Evolutionary conservation across 92 coral and sea anemone genomes (phyloP).

Genomic region (Actinernus sp.): DNA sequence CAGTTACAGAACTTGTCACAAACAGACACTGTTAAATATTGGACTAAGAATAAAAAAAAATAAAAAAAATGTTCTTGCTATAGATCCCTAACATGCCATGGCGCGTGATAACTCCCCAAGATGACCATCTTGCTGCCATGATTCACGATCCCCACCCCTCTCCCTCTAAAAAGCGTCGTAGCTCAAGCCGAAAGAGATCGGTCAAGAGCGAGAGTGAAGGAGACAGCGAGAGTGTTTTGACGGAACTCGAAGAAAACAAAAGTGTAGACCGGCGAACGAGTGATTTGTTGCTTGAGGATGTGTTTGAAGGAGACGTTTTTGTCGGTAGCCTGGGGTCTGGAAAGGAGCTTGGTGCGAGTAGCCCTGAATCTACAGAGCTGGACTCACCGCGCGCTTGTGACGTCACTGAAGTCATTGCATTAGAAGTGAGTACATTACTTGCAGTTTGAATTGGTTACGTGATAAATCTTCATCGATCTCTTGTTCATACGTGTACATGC

Average conservation of each 20-base stretch:
- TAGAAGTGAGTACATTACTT: too few species aligned
- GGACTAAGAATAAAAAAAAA: too few species aligned
- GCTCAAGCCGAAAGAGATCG: constrained; percentile 62
- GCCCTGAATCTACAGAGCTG: too few species aligned
- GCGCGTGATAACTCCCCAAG: constrained; percentile 84
- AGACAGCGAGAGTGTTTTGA: constrained; percentile 1
- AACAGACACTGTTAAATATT: neutral
- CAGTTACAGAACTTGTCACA: neutral
- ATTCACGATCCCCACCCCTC: constrained; percentile 47
- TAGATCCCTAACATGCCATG: constrained; percentile 81
- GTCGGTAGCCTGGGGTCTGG: too few species aligned
- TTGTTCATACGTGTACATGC: too few species aligned
- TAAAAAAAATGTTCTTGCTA: neutral
- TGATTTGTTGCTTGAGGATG: constrained; percentile 1
- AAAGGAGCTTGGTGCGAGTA: too few species aligned
- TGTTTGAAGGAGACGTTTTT: constrained; percentile 20
- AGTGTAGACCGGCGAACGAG: neutral
- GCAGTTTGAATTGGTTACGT: too few species aligned
- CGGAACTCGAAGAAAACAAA: constrained; percentile 1
- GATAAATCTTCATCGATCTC: too few species aligned
- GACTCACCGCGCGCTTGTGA: neutral
- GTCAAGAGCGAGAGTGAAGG: constrained; percentile 75
- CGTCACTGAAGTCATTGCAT: constrained; percentile 5
- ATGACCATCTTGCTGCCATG: constrained; percentile 51
- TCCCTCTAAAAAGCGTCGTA: constrained; percentile 71